Base-by-base conservation (phyloP, 2,113 vertebrate genomes). In the Serilophus lunatus region DNA sequence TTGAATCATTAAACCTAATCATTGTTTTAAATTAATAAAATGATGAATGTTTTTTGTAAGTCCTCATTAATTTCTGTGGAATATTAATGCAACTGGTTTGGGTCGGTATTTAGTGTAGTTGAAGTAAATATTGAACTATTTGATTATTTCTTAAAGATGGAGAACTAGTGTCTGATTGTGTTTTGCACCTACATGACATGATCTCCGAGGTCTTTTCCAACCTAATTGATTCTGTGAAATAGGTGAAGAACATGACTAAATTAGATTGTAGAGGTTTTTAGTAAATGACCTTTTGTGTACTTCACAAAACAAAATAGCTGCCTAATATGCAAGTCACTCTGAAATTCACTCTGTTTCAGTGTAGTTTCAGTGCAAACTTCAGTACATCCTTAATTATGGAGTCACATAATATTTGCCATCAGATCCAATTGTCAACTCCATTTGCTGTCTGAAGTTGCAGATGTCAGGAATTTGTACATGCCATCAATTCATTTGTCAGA, bases 321-420 rank as follows among this genome's bases (percentile, higher is more conserved):
- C 49, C 78, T 74, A 26, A 42, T 49, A 9, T 59, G 49, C 63
- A 85, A 85, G 66, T 18, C 29, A 40, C 59, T 91, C 84, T 74
- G 91, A 86, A 94, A 95, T 89, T 51, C 66, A 61, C 26, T 70
- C 70, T 87, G 35, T 71, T 53, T 36, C 36, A 29, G 31, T 29
- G 64, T 14, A 69, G 65, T 82, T 95, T 75, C 61, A 82, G 70
- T 85, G 91, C 79, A 88, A 95, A 95, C 78, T 85, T 80, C 63
- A 86, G 74, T 65, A 90, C 53, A 80, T 38, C 64, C 71, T 60
- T 95, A 95, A 95, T 97, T 95, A 90, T 16, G 26, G 87, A 95
- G 92, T 96, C 94, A 95, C 87, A 90, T 92, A 94, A 95, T 88
- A 90, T 95, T 97, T 96, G 87, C 87, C 90, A 65, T 96, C 82